Conservation (phyloP, 2,888 invertebrate species). For the Julus scanicus region DNA sequence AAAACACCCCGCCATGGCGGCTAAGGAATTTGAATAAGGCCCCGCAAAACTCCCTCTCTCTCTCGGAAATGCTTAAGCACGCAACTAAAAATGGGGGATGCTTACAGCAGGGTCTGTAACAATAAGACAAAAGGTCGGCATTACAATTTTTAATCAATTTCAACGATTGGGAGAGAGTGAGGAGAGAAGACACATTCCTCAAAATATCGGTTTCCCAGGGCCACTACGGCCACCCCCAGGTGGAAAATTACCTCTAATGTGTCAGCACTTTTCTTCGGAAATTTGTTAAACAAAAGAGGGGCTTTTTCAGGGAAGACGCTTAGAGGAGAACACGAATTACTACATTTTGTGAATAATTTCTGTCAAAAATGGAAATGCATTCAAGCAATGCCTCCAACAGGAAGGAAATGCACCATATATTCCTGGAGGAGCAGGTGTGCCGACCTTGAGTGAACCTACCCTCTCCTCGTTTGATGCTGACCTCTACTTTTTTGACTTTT, state of each 20-base stretch:
- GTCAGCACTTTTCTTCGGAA: not conserved
- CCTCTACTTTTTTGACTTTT: not conserved
- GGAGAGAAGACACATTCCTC: not conserved
- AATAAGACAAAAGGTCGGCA: constrained; percentile 33
- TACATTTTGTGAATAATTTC: not conserved
- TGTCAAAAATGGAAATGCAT: constrained; percentile 3
- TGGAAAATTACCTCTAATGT: not conserved
- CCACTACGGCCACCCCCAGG: not conserved
- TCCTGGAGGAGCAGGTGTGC: constrained; percentile 11
- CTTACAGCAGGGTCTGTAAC: constrained; percentile 4
- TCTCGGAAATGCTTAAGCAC: constrained; percentile 17
- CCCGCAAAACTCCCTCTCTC: not conserved
- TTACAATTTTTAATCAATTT: constrained; percentile 18
- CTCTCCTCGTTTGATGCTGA: not conserved
- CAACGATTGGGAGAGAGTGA: not conserved
- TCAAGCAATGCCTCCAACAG: constrained; percentile 11
- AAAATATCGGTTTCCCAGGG: not conserved
- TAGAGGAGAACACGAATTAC: not conserved
- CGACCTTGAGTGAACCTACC: constrained; percentile 19
- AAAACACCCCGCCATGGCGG: constrained; percentile 2
- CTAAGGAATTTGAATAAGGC: constrained; percentile 33
- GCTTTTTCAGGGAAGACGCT: not conserved
- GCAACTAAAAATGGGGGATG: constrained; percentile 18
- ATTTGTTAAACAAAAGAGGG: not conserved
- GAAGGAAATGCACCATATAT: constrained; percentile 19